Conservation (phyloP, 2,797 vertebrate genomes). For the Masticophis lateralis region DNA sequence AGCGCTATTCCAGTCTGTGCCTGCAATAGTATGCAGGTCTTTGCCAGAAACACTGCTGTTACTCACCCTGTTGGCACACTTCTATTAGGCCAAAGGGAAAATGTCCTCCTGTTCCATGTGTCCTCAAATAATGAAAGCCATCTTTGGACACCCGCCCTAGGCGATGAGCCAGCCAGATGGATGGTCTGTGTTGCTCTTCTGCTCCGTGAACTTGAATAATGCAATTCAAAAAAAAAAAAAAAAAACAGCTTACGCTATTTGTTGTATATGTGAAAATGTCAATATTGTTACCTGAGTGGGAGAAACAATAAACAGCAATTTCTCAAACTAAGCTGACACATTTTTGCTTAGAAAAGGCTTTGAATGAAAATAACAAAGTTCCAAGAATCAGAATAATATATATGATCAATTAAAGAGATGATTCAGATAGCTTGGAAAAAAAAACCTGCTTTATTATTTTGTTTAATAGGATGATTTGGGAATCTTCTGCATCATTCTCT, state of each 20-base stretch:
- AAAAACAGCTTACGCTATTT: not conserved
- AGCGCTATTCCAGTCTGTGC: not conserved
- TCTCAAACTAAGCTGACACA: not conserved
- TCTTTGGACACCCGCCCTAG: slow-evolving; percentile 45
- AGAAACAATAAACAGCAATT: not conserved
- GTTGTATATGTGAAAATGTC: not conserved
- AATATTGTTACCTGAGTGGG: not conserved
- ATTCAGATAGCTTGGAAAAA: not conserved
- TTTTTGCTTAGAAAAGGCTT: not conserved
- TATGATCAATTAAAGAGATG: not conserved
- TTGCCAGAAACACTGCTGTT: not conserved
- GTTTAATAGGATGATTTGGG: not conserved
- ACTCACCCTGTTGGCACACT: slow-evolving; percentile 26
- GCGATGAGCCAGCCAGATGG: slow-evolving; percentile 34
- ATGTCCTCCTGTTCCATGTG: slow-evolving; percentile 1
- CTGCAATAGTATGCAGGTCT: not conserved
- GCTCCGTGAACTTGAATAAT: slow-evolving; percentile 24
- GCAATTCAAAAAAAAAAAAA: slow-evolving; percentile 31
- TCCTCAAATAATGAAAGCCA: slow-evolving; percentile 26
- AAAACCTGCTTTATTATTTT: not conserved
- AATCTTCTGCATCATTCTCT: not conserved
- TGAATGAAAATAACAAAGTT: not conserved
- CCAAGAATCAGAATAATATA: not conserved
- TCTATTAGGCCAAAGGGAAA: slow-evolving; percentile 19
- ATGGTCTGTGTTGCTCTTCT: slow-evolving; percentile 33